Evolutionary conservation across 2,797 vertebrate genomes (phyloP), one percentile per base, ranked within the genome.

Genomic region (Australoheros facetus): DNA sequence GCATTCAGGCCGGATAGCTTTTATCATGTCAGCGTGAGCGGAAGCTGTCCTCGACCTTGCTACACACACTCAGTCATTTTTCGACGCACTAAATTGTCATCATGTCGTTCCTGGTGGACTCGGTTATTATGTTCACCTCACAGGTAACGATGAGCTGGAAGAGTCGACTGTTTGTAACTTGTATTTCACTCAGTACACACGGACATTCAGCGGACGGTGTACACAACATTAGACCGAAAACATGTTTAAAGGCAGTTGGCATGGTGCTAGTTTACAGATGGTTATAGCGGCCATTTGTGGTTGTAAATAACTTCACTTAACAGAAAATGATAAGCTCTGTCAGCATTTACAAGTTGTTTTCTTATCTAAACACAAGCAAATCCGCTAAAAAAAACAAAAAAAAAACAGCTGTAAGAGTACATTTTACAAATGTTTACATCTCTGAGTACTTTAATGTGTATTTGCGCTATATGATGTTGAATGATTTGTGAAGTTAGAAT

Each of bases 91-190:
- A 16, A 66, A 80, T 42, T 51, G 42, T 28, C 89, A 77, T 39
- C 90, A 99, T 99, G 98, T 98, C 97, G 79, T 99, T 99, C 91
- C 91, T 99, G 30, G 93, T 98, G 75, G 98, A 99, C 83, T 98
- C 98, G 14, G 93, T 97, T 88, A 97, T 99, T 83, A 98, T 98
- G 97, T 96, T 98, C 92, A 97, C 97, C 74, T 98, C 98, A 5
- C 98, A 99, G 97, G 98, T 98, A 95, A 88, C 3, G 1, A 19
- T 9, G 42, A 73, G 28, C 34, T 74, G 19, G 2, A 64, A 51
- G 19, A 74, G 71, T 73, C 11, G 12, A 4, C 39, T 12, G 2
- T 16, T 32, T 26, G 7, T 48, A 16, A 21, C 42, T 16, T 12
- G 45, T 60, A 5, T 53, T 74, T 74, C 45, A 51, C 9, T 5